These are phyloP conservation scores for Peromyscus eremicus DNA, from an alignment of 2,797 vertebrate species.

Conservation along the genomic window DNA sequence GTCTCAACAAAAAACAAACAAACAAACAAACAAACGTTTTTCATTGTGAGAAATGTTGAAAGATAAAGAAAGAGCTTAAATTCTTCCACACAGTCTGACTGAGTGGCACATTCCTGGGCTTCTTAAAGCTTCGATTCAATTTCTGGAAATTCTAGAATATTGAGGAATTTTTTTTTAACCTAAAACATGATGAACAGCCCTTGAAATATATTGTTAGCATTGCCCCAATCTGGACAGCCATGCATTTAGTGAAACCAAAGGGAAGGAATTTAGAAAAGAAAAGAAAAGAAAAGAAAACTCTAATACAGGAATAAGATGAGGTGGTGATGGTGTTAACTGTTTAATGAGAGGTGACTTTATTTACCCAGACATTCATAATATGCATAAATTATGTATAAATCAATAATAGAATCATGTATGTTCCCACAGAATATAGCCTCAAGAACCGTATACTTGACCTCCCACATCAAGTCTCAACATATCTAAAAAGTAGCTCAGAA, in stretches of 20 bases:
- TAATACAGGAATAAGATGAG: constrained; percentile 48
- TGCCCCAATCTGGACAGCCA: constrained; percentile 40
- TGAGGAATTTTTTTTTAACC: constrained; percentile 32
- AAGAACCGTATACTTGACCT: neutral
- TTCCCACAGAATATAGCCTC: neutral
- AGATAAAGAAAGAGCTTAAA: constrained; percentile 57
- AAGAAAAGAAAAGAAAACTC: neutral
- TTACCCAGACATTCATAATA: constrained; percentile 32
- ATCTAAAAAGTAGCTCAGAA: constrained; percentile 15
- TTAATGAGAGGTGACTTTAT: constrained; percentile 57
- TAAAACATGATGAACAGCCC: constrained; percentile 39
- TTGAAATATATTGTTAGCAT: constrained; percentile 38
- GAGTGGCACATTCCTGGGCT: constrained; percentile 45
- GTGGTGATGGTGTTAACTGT: constrained; percentile 10
- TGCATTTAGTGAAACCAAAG: constrained; percentile 67
- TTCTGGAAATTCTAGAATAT: constrained; percentile 40
- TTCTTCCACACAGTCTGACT: constrained; percentile 14
- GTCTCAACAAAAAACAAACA: neutral
- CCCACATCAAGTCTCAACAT: neutral
- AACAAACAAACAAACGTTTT: neutral
- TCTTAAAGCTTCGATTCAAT: constrained; percentile 23
- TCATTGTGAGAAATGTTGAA: constrained; percentile 30
- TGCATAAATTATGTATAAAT: neutral
- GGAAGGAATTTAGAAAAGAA: constrained; percentile 51
- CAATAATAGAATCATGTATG: neutral